Evolutionary conservation across 2,113 vertebrate species (phyloP).

Genomic region (Oryctolagus cuniculus): mOryCun1.1 NC_091449.1:65037001-65037500

Average conservation of each 20-base stretch:
- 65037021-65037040: neutral
- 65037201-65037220: neutral
- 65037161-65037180: neutral
- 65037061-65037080: neutral
- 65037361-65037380: neutral
- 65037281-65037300: neutral
- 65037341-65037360: neutral
- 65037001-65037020: rapidly evolving
- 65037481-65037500: no score
- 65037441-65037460: neutral
- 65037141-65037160: neutral
- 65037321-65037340: neutral
- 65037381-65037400: neutral
- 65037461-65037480: neutral
- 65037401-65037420: neutral
- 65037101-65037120: neutral
- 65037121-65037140: slow-evolving; percentile 22
- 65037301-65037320: neutral
- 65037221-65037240: neutral
- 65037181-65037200: neutral
- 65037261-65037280: neutral
- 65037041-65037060: neutral
- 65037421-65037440: neutral
- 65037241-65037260: neutral
- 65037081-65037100: neutral